Conservation (phyloP, 2,888 invertebrate genomes). For the Nycteola revayana region DNA sequence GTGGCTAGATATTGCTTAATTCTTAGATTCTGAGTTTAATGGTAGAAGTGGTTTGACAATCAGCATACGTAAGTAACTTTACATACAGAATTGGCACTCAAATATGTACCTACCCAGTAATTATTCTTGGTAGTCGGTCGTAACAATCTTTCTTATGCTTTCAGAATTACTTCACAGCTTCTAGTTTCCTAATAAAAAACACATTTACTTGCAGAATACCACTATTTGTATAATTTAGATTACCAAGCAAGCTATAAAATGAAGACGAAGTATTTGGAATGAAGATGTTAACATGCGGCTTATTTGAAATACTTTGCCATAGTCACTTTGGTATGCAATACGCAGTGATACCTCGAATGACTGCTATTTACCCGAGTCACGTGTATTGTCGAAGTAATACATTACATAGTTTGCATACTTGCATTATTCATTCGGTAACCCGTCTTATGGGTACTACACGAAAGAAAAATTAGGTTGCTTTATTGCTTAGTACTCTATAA, state of each 20-base stretch:
- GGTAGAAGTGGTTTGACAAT: too few relatives aligned
- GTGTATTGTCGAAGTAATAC: constrained; percentile 62
- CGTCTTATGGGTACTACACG: constrained; percentile 41
- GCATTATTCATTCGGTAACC: constrained; percentile 61
- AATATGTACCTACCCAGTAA: too few relatives aligned
- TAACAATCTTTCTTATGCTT: too few relatives aligned
- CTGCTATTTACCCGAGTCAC: constrained; percentile 61
- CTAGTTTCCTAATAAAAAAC: not conserved
- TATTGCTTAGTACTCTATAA: constrained; percentile 33
- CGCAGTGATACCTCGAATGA: constrained; percentile 55
- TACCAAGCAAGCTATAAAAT: not conserved
- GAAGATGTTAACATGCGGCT: not conserved
- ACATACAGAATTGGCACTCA: too few relatives aligned
- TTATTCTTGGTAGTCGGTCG: too few relatives aligned
- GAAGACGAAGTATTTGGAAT: not conserved
- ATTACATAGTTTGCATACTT: constrained; percentile 62
- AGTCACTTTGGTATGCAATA: constrained; percentile 47
- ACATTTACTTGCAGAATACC: not conserved
- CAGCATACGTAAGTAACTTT: too few relatives aligned
- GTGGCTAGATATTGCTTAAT: too few relatives aligned
- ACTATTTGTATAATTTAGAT: not conserved
- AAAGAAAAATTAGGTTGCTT: constrained; percentile 48
- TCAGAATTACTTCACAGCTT: too few relatives aligned
- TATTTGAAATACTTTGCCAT: constrained; percentile 17
- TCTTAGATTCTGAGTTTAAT: too few relatives aligned